Conservation (phyloP, 1,140 invertebrate genomes). For the Globodera rostochiensis region DNA sequence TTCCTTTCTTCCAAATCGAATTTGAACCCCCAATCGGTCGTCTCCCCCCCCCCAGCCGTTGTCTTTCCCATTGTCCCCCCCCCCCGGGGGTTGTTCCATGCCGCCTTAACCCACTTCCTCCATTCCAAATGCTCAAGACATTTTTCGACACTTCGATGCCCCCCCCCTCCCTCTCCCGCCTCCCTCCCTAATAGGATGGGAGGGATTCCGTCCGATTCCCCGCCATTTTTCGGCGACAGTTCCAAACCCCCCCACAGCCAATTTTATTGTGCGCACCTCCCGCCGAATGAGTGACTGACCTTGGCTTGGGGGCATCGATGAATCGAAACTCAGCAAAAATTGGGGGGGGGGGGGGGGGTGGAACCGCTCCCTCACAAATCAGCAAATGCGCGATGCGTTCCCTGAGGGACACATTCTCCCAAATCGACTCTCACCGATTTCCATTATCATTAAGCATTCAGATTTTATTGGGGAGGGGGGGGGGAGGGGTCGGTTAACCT, state of each 20-base stretch:
- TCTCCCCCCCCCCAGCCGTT: neutral
- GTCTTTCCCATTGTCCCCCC: neutral
- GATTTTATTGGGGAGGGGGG: no score
- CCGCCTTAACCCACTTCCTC: neutral
- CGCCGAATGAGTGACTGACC: conserved; percentile 1
- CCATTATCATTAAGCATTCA: no score
- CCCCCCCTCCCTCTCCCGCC: no score
- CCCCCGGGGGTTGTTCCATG: neutral
- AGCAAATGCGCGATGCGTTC: neutral
- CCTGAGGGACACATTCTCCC: neutral
- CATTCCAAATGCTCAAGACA: neutral
- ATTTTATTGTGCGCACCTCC: neutral
- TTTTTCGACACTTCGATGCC: neutral
- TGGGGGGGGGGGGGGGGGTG: neutral
- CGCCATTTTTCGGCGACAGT: neutral
- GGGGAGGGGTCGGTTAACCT: no score
- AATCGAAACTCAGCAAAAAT: neutral
- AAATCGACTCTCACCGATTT: neutral
- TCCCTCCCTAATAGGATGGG: neutral
- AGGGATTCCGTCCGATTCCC: neutral
- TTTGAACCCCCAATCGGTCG: neutral
- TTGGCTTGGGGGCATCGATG: neutral
- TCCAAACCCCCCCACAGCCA: neutral
- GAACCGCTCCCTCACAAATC: neutral
- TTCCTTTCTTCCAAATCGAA: neutral